phyloP scores from a whole-genome alignment of 1,140 invertebrate genomes.

The Zaprionus africanus region DNA sequence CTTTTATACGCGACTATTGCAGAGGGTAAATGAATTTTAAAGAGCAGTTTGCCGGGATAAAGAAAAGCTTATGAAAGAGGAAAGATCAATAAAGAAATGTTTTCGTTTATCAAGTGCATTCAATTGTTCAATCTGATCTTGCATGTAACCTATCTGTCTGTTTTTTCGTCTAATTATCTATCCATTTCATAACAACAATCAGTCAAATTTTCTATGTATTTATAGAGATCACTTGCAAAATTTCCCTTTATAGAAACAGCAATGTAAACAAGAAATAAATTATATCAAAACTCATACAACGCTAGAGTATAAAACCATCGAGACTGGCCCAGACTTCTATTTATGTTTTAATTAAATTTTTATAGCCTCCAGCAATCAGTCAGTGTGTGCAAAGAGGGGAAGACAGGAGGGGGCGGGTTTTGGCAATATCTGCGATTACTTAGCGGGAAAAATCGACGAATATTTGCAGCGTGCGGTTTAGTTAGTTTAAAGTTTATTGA shows the following conservation, averaged over 20 bases:
- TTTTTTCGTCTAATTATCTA: too few relatives aligned
- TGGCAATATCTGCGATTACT: background rate
- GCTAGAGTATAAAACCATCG: background rate
- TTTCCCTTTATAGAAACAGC: too few relatives aligned
- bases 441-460: background rate
- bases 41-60: background rate
- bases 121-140: too few relatives aligned
- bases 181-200: too few relatives aligned
- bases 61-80: too few relatives aligned
- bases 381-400: background rate
- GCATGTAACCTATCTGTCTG: too few relatives aligned
- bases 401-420: background rate
- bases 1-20: background rate
- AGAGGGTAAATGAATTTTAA: background rate
- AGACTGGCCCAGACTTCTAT: background rate
- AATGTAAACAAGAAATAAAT: too few relatives aligned
- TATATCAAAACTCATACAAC: too few relatives aligned
- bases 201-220: too few relatives aligned
- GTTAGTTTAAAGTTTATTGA: conserved; percentile 14
- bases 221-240: too few relatives aligned
- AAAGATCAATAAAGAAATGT: too few relatives aligned
- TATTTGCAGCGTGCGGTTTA: background rate
- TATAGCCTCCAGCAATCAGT: conserved; percentile 46
- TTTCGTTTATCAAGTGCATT: too few relatives aligned
- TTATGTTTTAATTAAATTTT: conserved; percentile 73